Base-by-base conservation (phyloP, 2,888 invertebrate species). In the Ormyrus labotus region DNA sequence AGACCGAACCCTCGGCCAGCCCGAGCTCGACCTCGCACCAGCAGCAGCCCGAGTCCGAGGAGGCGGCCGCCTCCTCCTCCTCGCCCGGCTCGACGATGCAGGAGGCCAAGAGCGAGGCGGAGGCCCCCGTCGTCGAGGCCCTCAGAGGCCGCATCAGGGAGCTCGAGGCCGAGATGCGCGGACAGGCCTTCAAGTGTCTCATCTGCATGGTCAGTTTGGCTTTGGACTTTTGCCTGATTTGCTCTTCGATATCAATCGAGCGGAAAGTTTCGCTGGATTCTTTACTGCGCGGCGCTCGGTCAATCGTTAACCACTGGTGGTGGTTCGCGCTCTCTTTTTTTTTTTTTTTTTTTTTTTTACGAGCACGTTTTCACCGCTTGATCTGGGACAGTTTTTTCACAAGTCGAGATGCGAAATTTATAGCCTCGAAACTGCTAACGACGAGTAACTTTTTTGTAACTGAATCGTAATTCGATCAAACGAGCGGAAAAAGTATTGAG, bases 131-230 rank as follows among this genome's bases (percentile, higher is more conserved):
- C 64, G 92, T 96, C 75, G 94, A 96, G 88, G 96, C 96, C 0
- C 91, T 97, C 13, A 96, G 96, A 88, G 93, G 93, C 60, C 94
- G 95, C 84, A 94, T 97, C 71, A 93, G 94, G 68, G 96, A 96
- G 83, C 92, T 96, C 85, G 97, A 97, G 88, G 93, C 91, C 80
- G 91, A 92, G 83, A 89, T 91, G 84, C 91, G 92, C 77, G 92
- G 93, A 80, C 92, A 92, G 85, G 94, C 95, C 91, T 94, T 94
- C 83, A 97, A 97, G 90, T 98, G 98, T 92, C 93, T 97, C 72
- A 98, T 98, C 84, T 98, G 98, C 88, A 94, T 97, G 92, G 93
- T 93, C 84, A 89, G 90, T 87, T 19, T 19, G 1, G 2, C 19
- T 19, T 19, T 19, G 19, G 19, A 19, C 19, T 19, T 19, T 19